Conservation (phyloP, 2,888 invertebrate genomes). For the Rosalia funebris region DNA sequence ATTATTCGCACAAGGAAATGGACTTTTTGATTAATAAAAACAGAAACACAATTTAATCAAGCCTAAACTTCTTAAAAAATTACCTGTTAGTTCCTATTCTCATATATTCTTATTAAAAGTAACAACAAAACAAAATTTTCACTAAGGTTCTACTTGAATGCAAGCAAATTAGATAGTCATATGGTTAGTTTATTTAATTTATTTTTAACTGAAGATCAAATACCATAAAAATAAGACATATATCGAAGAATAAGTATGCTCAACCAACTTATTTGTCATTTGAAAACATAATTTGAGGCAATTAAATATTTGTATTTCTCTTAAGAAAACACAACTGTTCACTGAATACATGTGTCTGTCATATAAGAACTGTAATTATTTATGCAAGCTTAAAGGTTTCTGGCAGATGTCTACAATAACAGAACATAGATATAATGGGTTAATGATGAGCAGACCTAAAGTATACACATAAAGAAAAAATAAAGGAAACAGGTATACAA, state of each 20-base stretch:
- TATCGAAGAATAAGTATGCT: conserved; percentile 12
- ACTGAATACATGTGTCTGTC: conserved; percentile 1
- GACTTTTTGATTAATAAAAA: no score
- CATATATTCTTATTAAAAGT: no score
- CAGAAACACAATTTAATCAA: no score
- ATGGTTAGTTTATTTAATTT: no score
- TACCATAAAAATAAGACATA: background rate
- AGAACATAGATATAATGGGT: background rate
- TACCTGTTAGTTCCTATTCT: no score
- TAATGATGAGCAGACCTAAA: background rate
- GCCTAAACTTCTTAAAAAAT: no score
- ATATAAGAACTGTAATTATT: background rate
- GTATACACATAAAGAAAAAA: conserved; percentile 5
- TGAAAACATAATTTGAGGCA: no score
- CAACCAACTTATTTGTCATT: conserved; percentile 5
- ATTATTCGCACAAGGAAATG: no score
- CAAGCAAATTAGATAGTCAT: no score
- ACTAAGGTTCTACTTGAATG: no score
- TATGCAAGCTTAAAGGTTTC: conserved; percentile 2
- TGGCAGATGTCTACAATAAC: background rate
- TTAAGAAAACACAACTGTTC: conserved; percentile 4
- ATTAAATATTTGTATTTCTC: conserved; percentile 10
- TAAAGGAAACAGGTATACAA: background rate
- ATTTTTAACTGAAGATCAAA: background rate
- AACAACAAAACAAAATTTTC: no score